Base-by-base conservation (phyloP, 2,888 invertebrate genomes). In the Steinernema carpocapsae region DNA sequence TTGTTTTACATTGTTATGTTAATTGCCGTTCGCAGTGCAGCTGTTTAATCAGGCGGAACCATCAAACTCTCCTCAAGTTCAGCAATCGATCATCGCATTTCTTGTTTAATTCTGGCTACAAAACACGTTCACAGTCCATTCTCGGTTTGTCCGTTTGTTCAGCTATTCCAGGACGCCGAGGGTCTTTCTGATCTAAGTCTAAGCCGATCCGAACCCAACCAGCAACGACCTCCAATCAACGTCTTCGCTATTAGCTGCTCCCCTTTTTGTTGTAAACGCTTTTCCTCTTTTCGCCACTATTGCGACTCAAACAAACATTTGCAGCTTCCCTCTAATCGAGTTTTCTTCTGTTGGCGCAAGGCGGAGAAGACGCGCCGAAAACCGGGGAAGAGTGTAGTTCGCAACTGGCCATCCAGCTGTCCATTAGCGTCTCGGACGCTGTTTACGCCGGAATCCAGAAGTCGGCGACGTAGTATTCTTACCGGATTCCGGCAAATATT, bases 381-480 rank as follows among this genome's bases (percentile, higher is more conserved):
- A 43, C 43, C 10, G 43, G 14, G 43, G 14, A 43, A 14, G 26
- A 24, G 56, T 51, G 51, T 51, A 51, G 51, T 51, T 6, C 24
- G 56, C 56, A 10, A 19, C 6, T 56, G 56, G 56, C 56, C 56
- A 19, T 22, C n/a, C 51, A 19, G 43, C n/a, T 51, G 51, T 51
- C 51, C 56, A 56, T 56, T 56, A 56, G 56, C 24, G 56, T 56
- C 26, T 12, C 10, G 7, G 7, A 7, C 14, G n/a, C 4, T 56
- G 56, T 56, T 56, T 24, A 56, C 56, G 22, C 56, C n/a, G n/a
- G 56, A 56, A 56, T 56, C 26, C 56, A 12, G 56, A 56, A 56
- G 4, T 12, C 24, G 7, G 10, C 14, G 43, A 14, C 43, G 43
- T 43, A n/a, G n/a, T n/a, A n/a, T n/a, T n/a, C n/a, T n/a, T n/a